Evolutionary conservation across 2,797 vertebrate species (phyloP), one percentile per base, ranked within the genome.

Genomic region (Phoebastria nigripes): DNA sequence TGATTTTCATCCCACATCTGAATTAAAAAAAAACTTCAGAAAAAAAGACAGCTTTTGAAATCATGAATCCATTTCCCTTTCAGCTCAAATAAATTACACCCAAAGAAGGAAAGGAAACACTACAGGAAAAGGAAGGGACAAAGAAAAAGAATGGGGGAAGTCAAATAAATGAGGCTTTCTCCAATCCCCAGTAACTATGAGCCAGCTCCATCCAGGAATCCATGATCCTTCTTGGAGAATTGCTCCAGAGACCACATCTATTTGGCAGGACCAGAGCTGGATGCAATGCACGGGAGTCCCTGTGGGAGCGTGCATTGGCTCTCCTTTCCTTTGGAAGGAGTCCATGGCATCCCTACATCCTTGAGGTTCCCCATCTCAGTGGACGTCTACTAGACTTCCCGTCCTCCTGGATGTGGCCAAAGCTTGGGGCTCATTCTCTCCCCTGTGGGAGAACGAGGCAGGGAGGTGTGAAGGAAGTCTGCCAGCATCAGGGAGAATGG

Each of bases 311-410:
- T 44, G 18, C 24, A 35, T 1, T 25, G 26, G 15, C 28, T 92
- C 9, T 89, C 14, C 69, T 66, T 62, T 86, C 74, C 87, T 93
- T 67, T 94, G 79, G 89, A 93, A 91, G 42, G 35, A 69, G n/a
- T 61, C 72, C 89, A 78, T 49, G 59, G 62, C 58, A 92, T 69
- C 61, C 47, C 15, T 65, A 8, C 31, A 49, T 69, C 76, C 72
- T 29, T 29, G 39, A 83, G 49, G 18, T 65, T 81, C 67, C 51
- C 42, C 51, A 20, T 59, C 65, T 82, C 56, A 20, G 59, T 59
- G 72, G 42, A 81, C 0, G 1, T 69, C 71, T 71, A 15, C 0
- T 3, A 58, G 39, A 90, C 54, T 93, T 95, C 92, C 88, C 1
- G 0, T 93, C 33, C 72, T 91, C 65, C 55, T 82, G 59, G 47